Evolutionary conservation across 2,113 vertebrate species (phyloP).

Genomic region (Daphoenositta chrysoptera): DNA sequence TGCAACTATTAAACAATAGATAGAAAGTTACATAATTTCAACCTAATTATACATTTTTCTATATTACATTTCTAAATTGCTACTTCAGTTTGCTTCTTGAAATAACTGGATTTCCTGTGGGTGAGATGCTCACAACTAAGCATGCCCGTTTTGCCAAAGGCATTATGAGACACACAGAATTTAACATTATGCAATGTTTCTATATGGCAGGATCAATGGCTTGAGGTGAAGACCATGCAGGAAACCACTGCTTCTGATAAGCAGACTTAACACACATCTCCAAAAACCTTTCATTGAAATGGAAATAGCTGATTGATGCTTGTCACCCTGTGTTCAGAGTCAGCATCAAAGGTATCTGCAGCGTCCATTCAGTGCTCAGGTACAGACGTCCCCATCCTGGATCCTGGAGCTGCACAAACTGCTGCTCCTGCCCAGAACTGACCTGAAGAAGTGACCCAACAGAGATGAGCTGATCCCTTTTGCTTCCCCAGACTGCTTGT

Average conservation of each 20-base stretch:
- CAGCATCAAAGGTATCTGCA: neutral
- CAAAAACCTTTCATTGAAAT: neutral
- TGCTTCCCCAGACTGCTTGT: no score
- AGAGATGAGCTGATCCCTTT: neutral
- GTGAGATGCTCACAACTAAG: neutral
- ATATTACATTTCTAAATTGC: neutral
- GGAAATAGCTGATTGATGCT: neutral
- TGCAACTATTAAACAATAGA: neutral
- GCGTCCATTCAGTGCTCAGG: accelerated
- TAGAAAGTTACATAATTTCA: neutral
- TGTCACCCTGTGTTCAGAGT: neutral
- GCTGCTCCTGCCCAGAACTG: neutral
- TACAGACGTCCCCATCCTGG: accelerated
- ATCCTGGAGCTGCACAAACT: neutral
- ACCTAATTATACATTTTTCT: neutral
- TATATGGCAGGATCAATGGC: neutral
- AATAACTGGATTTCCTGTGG: neutral
- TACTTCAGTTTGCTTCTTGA: neutral
- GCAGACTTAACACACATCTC: neutral
- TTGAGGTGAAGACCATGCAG: neutral
- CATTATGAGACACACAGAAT: neutral
- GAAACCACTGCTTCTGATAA: neutral
- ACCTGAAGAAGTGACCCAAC: neutral
- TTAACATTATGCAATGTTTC: neutral
- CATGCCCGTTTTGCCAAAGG: neutral